These are phyloP conservation scores for Cherax destructor DNA, from an alignment of 1,140 invertebrate genomes.

Conservation along the genomic window DNA sequence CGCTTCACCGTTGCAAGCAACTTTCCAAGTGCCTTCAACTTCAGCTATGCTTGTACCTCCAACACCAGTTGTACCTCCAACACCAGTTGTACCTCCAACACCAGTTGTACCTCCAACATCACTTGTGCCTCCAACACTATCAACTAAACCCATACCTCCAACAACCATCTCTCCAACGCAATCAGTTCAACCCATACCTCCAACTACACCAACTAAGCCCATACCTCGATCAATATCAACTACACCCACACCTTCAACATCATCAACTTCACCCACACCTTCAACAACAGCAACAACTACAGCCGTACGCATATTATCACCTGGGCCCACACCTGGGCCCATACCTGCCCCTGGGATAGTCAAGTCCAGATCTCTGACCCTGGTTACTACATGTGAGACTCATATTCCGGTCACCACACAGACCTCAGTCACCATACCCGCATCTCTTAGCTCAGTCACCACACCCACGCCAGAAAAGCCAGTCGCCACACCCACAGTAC, in stretches of 20 bases:
- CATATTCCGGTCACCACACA: not conserved
- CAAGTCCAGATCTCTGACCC: too few species aligned
- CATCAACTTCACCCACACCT: not conserved
- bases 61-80: not conserved
- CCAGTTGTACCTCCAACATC: not conserved
- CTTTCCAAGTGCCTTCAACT: too few species aligned
- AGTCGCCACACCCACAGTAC: too few species aligned
- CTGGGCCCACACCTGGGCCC: too few species aligned
- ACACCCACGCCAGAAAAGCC: too few species aligned
- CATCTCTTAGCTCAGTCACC: not conserved
- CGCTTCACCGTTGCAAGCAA: too few species aligned
- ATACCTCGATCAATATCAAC: not conserved
- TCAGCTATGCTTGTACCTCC: not conserved
- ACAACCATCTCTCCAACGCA: too few species aligned
- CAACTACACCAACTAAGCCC: not conserved
- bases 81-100: not conserved
- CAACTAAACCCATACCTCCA: too few species aligned
- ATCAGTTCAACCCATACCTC: too few species aligned
- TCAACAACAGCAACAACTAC: not conserved
- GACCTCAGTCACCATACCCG: not conserved
- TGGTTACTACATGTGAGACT: too few species aligned
- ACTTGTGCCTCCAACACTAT: not conserved
- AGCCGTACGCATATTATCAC: not conserved
- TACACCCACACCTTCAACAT: not conserved
- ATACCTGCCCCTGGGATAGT: too few species aligned